These are phyloP conservation scores for Acridotheres tristis DNA, from an alignment of 2,797 vertebrate genomes.

Conservation along the genomic window DNA sequence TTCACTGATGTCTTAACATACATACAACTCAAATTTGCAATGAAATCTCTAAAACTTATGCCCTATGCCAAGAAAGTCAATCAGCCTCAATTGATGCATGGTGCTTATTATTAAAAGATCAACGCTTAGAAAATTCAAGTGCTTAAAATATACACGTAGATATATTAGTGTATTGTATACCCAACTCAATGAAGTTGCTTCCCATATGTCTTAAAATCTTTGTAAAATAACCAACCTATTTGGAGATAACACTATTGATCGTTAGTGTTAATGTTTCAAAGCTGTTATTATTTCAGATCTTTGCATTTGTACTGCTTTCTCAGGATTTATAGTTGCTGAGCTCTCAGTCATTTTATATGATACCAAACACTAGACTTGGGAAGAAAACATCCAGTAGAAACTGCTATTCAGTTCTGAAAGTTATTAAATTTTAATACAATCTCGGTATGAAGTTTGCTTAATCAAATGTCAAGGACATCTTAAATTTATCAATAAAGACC, in stretches of 20 bases:
- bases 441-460: conserved; percentile 53
- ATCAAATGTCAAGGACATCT: conserved; percentile 60
- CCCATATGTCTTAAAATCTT: neutral
- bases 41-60: neutral
- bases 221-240: neutral
- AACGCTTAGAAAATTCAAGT: neutral
- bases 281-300: neutral
- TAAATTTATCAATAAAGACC: conserved; percentile 58
- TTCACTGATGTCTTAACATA: neutral
- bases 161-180: neutral
- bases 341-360: neutral
- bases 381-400: conserved; percentile 18
- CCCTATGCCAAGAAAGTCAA: neutral
- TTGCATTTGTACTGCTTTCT: neutral
- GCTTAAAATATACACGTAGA: neutral
- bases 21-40: neutral
- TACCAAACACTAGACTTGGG: neutral
- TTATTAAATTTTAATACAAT: conserved; percentile 56
- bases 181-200: neutral
- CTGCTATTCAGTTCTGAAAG: conserved; percentile 19
- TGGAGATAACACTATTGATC: neutral
- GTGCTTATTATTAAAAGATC: neutral
- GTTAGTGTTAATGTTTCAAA: neutral
- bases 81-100: neutral
- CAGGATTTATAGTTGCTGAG: neutral